These are phyloP conservation scores for Polyommatus icarus DNA, from an alignment of 2,888 invertebrate genomes.

Conservation along the genomic window DNA sequence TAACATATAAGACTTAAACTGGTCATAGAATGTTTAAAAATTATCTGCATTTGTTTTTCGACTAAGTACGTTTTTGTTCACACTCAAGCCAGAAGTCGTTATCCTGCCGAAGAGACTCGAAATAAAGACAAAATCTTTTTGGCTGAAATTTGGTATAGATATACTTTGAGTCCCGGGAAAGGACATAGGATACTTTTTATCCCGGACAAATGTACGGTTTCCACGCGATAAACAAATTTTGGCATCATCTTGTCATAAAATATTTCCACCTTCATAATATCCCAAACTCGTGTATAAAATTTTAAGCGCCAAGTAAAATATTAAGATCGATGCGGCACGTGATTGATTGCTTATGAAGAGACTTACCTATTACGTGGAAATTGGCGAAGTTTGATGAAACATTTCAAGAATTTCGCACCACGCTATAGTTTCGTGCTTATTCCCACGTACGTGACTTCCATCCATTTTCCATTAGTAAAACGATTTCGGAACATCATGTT, in stretches of 20 bases:
- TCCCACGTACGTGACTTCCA: slow-evolving; percentile 9
- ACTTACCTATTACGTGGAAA: neutral
- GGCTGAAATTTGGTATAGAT: too few species aligned
- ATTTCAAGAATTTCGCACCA: neutral
- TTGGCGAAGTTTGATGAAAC: neutral
- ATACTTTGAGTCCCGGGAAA: too few species aligned
- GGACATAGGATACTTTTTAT: too few species aligned
- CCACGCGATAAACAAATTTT: too few species aligned
- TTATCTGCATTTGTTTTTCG: too few species aligned
- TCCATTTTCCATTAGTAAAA: slow-evolving; percentile 4
- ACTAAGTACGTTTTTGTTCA: too few species aligned
- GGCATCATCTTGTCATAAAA: neutral
- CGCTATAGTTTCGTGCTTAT: neutral
- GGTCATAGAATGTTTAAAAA: too few species aligned
- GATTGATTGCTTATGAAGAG: slow-evolving; percentile 14
- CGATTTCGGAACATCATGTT: neutral
- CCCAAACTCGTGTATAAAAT: neutral
- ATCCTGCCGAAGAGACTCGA: too few species aligned
- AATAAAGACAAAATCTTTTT: too few species aligned
- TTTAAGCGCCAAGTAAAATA: slow-evolving; percentile 14
- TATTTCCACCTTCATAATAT: neutral
- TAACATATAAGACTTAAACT: too few species aligned
- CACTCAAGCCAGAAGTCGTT: too few species aligned
- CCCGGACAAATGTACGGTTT: too few species aligned
- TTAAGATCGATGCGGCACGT: neutral